Percentiles rank a stretch among this genome's conserved stretches.
These are phyloP conservation scores for Holacanthus passer DNA, from an alignment of 2,113 vertebrate species.

Conservation along the genomic window DNA sequence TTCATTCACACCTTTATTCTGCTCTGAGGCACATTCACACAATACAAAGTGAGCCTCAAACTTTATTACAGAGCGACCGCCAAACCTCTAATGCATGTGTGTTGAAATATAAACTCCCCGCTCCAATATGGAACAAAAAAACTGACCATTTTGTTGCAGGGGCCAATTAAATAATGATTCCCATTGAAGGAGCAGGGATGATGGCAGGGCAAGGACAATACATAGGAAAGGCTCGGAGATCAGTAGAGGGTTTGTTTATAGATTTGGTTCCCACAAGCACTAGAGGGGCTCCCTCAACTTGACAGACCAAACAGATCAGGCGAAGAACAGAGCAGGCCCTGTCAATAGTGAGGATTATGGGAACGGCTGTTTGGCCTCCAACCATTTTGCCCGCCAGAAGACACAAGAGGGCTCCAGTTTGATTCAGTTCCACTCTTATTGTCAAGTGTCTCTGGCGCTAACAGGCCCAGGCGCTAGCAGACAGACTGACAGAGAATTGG, in stretches of 20 bases:
- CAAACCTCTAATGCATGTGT: constrained; percentile 48
- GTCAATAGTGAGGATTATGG: constrained; percentile 81
- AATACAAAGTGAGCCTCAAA: constrained; percentile 58
- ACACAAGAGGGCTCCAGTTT: constrained; percentile 80
- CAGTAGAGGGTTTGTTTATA: constrained; percentile 75
- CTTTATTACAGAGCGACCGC: constrained; percentile 47
- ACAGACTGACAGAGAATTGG: constrained; percentile 49
- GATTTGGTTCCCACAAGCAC: constrained; percentile 75
- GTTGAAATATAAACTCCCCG: constrained; percentile 58
- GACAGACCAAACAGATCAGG: constrained; percentile 79
- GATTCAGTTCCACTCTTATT: constrained; percentile 76
- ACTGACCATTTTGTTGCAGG: constrained; percentile 58
- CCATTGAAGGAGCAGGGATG: constrained; percentile 67
- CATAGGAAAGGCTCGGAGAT: constrained; percentile 65
- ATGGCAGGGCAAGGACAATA: constrained; percentile 69
- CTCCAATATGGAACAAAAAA: constrained; percentile 58
- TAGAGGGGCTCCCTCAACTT: constrained; percentile 77
- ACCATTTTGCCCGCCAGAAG: constrained; percentile 78
- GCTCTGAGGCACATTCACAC: constrained; percentile 43
- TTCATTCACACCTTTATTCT: constrained; percentile 58
- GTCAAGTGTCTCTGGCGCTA: constrained; percentile 76
- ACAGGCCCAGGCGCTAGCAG: constrained; percentile 50
- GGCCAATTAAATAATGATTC: constrained; percentile 78
- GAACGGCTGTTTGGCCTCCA: constrained; percentile 80
- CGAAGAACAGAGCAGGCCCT: constrained; percentile 73